A percentile compares a stretch with the other conserved stretches of the same genome.
phyloP scores from a whole-genome alignment of 30 jellyfish, hydroid and myxozoan genomes.

The Chrysaora quinquecirrha region DNA sequence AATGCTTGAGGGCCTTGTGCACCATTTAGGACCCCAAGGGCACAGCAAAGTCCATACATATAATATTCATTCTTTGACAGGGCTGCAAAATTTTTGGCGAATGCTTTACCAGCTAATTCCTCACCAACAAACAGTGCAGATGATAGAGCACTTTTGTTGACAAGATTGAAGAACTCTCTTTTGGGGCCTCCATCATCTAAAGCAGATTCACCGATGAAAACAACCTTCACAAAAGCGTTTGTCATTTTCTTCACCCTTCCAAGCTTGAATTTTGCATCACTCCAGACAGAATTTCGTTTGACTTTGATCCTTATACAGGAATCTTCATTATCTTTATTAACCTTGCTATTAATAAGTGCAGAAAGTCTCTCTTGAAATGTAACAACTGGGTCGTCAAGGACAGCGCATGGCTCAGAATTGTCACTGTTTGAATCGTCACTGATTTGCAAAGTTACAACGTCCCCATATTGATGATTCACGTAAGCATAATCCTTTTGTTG shows the following conservation, averaged over 20 bases:
- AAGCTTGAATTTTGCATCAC: constrained; percentile 12
- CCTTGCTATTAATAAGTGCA: background rate
- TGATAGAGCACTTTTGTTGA: background rate
- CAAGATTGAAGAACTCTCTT: background rate
- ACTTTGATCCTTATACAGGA: constrained; percentile 4
- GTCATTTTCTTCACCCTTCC: constrained; percentile 1
- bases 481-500: background rate
- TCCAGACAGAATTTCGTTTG: constrained; percentile 15
- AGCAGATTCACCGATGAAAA: constrained; percentile 18
- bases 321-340: constrained; percentile 8
- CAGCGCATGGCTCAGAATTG: background rate
- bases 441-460: constrained; percentile 8
- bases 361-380: background rate
- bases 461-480: constrained; percentile 21
- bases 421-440: constrained; percentile 24
- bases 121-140: constrained; percentile 20
- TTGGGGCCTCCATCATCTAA: constrained; percentile 21
- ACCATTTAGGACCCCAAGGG: constrained; percentile 11
- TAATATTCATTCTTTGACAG: constrained; percentile 1
- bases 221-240: background rate
- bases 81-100: constrained; percentile 1
- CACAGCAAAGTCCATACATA: constrained; percentile 12
- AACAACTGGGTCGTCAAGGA: background rate
- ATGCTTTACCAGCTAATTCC: constrained; percentile 5
- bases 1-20: constrained; percentile 21